Evolutionary conservation across 2,797 vertebrate species (phyloP).

Genomic region (Anableps anableps): DNA sequence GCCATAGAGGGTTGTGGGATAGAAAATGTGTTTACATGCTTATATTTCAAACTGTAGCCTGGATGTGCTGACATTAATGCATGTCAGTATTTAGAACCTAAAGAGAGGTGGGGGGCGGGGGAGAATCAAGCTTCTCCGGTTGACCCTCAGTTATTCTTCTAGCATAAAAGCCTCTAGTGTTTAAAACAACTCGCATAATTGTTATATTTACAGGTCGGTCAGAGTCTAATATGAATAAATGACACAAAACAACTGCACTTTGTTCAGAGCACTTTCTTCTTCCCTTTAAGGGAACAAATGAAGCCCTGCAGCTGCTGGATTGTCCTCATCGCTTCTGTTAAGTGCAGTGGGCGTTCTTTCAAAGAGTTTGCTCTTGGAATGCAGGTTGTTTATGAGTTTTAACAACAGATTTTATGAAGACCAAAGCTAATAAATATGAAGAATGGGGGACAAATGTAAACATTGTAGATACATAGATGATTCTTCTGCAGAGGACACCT

Average conservation of each 20-base stretch:
- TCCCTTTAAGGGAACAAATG: slow-evolving; percentile 43
- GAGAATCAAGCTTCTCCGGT: not conserved
- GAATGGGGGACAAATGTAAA: slow-evolving; percentile 50
- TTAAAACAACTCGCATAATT: slow-evolving; percentile 4
- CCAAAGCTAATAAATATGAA: slow-evolving; percentile 21
- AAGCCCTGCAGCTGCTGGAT: slow-evolving; percentile 31
- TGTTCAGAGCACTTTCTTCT: slow-evolving; percentile 18
- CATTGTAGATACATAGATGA: slow-evolving; percentile 3
- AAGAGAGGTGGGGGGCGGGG: not conserved
- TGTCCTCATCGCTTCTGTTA: slow-evolving; percentile 46
- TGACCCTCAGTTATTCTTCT: not conserved
- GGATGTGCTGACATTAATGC: not conserved
- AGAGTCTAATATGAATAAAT: slow-evolving; percentile 8
- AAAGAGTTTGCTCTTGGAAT: slow-evolving; percentile 45
- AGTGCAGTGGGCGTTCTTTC: slow-evolving; percentile 43
- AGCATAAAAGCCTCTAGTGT: not conserved
- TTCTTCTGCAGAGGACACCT: not conserved
- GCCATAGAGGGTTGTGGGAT: not conserved
- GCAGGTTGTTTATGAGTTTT: slow-evolving; percentile 43
- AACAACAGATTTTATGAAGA: slow-evolving; percentile 37
- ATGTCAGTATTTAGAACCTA: not conserved
- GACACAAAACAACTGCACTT: slow-evolving; percentile 33
- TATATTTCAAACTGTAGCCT: slow-evolving; percentile 5
- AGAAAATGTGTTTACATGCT: slow-evolving; percentile 13
- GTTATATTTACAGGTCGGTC: slow-evolving; percentile 12